A percentile compares a stretch with the other conserved stretches of the same genome.
phyloP scores from a whole-genome alignment of 2,888 invertebrate species.

The Ophraella communa region DNA sequence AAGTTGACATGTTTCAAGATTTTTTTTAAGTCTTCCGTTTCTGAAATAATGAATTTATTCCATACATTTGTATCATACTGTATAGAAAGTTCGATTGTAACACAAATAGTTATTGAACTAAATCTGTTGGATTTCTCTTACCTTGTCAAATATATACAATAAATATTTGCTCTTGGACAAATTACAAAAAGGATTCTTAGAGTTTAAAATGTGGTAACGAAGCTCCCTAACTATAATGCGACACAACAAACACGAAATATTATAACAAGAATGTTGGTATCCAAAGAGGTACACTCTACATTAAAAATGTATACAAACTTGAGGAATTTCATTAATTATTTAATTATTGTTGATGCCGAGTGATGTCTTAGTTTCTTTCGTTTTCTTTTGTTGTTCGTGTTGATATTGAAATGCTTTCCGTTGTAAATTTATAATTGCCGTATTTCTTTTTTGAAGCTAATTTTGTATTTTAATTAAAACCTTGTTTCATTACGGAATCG shows the following conservation, averaged over 20 bases:
- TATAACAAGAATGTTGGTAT: slow-evolving; percentile 36
- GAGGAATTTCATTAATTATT: slow-evolving; percentile 58
- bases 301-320: slow-evolving; percentile 55
- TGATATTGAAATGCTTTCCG: slow-evolving; percentile 49
- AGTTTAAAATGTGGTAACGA: no score
- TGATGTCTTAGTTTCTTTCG: slow-evolving; percentile 46
- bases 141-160: no score
- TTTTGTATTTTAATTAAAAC: slow-evolving; percentile 37
- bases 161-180: no score
- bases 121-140: no score
- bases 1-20: no score
- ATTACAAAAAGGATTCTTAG: no score
- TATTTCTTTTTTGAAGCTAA: slow-evolving; percentile 35
- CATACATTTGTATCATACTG: no score
- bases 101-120: no score
- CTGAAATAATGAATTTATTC: no score
- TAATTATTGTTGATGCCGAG: slow-evolving; percentile 55
- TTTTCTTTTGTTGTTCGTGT: slow-evolving; percentile 43
- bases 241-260: slow-evolving; percentile 26
- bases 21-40: no score
- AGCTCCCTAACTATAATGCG: slow-evolving; percentile 14
- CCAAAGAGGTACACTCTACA: slow-evolving; percentile 52
- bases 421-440: slow-evolving; percentile 31
- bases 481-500: slow-evolving; percentile 28
- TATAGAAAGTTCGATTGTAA: no score